Percentiles rank a stretch among this genome's conserved stretches.
phyloP scores from a whole-genome alignment of 2,797 vertebrate genomes.

The Lacerta agilis region DNA sequence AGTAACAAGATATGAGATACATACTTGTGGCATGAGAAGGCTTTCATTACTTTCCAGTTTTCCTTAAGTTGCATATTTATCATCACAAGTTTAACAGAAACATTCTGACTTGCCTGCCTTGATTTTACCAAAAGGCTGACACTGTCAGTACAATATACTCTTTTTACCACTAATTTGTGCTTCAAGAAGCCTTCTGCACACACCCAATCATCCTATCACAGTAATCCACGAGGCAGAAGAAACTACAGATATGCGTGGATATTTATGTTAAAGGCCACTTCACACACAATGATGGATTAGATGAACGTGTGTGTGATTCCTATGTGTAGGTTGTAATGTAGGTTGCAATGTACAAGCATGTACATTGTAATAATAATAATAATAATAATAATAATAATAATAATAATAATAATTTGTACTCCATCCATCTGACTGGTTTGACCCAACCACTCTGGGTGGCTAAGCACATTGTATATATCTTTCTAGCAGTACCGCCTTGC shows the following conservation, averaged over 20 bases:
- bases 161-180: neutral
- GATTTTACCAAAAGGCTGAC: neutral
- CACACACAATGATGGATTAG: neutral
- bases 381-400: too few species aligned
- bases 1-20: neutral
- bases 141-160: neutral
- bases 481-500: neutral
- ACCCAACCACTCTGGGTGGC: too few species aligned
- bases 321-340: neutral
- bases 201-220: neutral
- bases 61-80: neutral
- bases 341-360: neutral
- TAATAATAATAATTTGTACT: too few species aligned
- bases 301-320: neutral
- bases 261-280: neutral
- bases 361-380: neutral
- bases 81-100: neutral
- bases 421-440: too few species aligned
- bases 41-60: neutral
- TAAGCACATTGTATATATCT: neutral
- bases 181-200: neutral
- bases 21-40: neutral
- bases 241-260: neutral
- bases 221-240: neutral
- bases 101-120: neutral